Evolutionary conservation across 2,113 vertebrate genomes (phyloP), one percentile per base, ranked within the genome.

Genomic region (Thamnaconus septentrionalis): DNA sequence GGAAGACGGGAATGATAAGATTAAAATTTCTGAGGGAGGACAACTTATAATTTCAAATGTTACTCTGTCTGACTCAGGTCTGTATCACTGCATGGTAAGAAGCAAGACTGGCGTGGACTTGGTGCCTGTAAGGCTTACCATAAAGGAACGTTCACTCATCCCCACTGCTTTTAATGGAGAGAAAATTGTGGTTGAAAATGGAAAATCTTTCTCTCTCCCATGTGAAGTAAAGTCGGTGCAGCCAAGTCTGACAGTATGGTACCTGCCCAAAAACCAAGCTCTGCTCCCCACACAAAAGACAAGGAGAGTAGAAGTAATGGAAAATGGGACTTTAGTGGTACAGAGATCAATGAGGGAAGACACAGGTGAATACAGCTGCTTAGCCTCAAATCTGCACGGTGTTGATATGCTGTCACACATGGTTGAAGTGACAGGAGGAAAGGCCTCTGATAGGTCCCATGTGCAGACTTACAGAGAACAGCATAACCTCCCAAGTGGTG

Each of bases 281-380:
- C 53, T 93, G 31, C 83, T 86, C 2, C 84, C 90, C 4, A 90
- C 86, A 7, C 81, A 85, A 56, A 62, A 64, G 43, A 81, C 82
- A 3, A 87, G 65, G 75, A 79, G 80, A 55, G 83, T 83, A 12
- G 80, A 87, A 66, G 86, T 92, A 18, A 79, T 82, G 61, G 69
- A 72, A 50, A 93, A 93, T 69, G 91, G 91, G 49, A 92, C 92
- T 48, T 73, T 93, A 58, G 61, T 90, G 6, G 78, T 93, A 5
- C 85, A 57, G 68, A 89, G 75, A 41, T 59, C 83, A n/a, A 82
- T 61, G 5, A 66, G 71, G 11, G 89, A 91, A 3, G 92, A 92
- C 70, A 73, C 86, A 40, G 92, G 92, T 5, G 90, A 93, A 66
- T 93, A 93, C 44, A 92, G 87, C 63, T 93, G 92, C 56, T 68